These are phyloP conservation scores for Drosophila pectinifera DNA, from an alignment of 1,140 invertebrate genomes.

Conservation along the genomic window DNA sequence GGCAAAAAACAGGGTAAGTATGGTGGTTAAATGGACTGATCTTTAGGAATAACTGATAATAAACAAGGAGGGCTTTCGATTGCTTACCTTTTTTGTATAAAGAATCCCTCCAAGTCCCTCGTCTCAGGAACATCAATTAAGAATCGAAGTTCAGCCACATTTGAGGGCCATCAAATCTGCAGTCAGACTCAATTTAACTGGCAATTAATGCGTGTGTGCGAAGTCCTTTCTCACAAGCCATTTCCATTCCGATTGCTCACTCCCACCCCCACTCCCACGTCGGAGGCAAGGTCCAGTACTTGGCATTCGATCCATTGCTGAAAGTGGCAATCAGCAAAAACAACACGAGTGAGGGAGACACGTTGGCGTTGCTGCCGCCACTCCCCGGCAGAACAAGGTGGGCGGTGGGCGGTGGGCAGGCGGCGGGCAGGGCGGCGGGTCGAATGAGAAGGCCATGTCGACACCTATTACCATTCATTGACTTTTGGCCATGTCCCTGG, in stretches of 20 bases:
- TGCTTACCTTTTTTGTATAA: too few relatives aligned
- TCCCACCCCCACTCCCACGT: background rate
- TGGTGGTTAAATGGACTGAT: too few relatives aligned
- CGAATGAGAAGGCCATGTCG: slow-evolving; percentile 63
- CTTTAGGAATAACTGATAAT: too few relatives aligned
- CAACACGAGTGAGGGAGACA: slow-evolving; percentile 62
- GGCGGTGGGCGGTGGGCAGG: too few relatives aligned
- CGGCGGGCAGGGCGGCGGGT: background rate
- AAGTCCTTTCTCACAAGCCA: background rate
- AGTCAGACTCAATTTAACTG: slow-evolving; percentile 81
- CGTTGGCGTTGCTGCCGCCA: slow-evolving; percentile 36
- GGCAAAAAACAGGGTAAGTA: background rate
- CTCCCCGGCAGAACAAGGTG: slow-evolving; percentile 27
- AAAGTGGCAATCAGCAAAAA: slow-evolving; percentile 82
- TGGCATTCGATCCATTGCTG: slow-evolving; percentile 71
- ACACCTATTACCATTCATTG: slow-evolving; percentile 83
- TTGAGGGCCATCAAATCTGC: background rate
- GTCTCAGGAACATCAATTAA: slow-evolving; percentile 29
- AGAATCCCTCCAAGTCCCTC: too few relatives aligned
- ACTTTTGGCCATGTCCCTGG: slow-evolving; percentile 81
- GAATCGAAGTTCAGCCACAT: slow-evolving; percentile 2
- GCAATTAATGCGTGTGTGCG: slow-evolving; percentile 74
- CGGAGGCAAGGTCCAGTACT: slow-evolving; percentile 12
- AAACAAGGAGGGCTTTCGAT: too few relatives aligned
- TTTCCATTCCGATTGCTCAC: background rate